A percentile compares a stretch with the other conserved stretches of the same genome.
Conservation (phyloP, 2,113 vertebrate species). For the Chaenogobius annularis region DNA sequence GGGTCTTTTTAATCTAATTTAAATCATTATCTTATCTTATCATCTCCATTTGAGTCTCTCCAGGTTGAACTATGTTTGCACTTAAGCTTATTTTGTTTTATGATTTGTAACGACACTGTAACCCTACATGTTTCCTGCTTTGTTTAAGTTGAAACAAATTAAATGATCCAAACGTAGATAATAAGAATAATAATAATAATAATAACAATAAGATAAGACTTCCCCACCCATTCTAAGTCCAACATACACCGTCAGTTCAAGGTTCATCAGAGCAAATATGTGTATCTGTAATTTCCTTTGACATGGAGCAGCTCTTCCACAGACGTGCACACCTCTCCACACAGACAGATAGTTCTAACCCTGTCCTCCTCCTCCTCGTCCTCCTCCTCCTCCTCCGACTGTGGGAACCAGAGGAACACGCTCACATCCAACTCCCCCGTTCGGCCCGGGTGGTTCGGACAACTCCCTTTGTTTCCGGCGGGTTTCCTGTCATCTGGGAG, state of each 20-base stretch:
- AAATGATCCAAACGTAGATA: too few relatives aligned
- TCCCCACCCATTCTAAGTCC: background rate
- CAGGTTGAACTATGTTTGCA: too few relatives aligned
- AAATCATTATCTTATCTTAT: too few relatives aligned
- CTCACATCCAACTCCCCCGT: constrained; percentile 41
- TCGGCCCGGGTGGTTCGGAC: constrained; percentile 14
- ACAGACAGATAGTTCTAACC: constrained; percentile 53
- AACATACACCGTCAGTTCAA: background rate
- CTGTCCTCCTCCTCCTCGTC: constrained; percentile 32
- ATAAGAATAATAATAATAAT: too few relatives aligned
- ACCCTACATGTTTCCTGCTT: too few relatives aligned
- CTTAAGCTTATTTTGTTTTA: too few relatives aligned
- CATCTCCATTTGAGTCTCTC: too few relatives aligned
- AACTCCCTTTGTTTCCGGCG: constrained; percentile 32
- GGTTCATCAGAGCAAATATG: background rate
- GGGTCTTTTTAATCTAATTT: too few relatives aligned
- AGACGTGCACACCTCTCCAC: background rate
- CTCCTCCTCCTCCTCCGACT: constrained; percentile 25
- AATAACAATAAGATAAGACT: background rate
- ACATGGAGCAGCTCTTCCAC: background rate
- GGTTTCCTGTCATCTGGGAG: constrained; percentile 16
- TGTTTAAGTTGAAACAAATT: too few relatives aligned
- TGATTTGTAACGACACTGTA: too few relatives aligned
- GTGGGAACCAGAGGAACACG: constrained; percentile 37
- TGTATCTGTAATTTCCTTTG: background rate